Base-by-base conservation (phyloP, 1,140 invertebrate species). In the Plodia interpunctella region DNA sequence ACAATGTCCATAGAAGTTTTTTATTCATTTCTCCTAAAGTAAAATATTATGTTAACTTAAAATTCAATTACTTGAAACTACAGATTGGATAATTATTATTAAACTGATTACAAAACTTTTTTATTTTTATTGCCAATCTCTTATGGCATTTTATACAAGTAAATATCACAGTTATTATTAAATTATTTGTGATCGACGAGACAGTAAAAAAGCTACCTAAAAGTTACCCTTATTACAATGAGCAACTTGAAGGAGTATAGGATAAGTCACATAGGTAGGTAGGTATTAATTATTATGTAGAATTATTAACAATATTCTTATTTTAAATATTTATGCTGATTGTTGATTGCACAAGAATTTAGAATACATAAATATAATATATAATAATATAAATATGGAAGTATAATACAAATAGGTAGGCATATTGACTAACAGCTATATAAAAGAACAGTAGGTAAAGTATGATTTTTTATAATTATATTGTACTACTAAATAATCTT, bases 131-230 rank as follows among this genome's bases (percentile, higher is more conserved):
- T 73, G 82, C 86, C 83, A 83, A 70, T 78, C 38, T 63, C 58
- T 70, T 62, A 73, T 82, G 81, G 78, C 76, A 76, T 78, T 73
- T n/a, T 80, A 76, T 68, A 86, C 83, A 88, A 87, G 80, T 87
- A 88, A 88, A 87, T 88, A 88, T 88, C 86, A 88, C 84, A 87
- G 86, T 88, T 85, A 80, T 86, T 76, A 84, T 88, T 85, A 84
- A 83, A 85, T 77, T 76, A 78, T 80, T 82, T 87, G 79, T 86
- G 81, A 81, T 78, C 72, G 74, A 87, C 78, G 66, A 73, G 78
- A 68, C 76, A 76, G 74, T 78, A 80, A 78, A 78, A 74, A 68
- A 68, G 62, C 74, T 78, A 80, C 68, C 2, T 17, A 21, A 70
- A 72, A 51, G 60, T 70, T 68, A 70, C 56, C 67, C 66, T 75